phyloP scores from a whole-genome alignment of 2,113 vertebrate genomes.

The Actenoides lindsayi region DNA sequence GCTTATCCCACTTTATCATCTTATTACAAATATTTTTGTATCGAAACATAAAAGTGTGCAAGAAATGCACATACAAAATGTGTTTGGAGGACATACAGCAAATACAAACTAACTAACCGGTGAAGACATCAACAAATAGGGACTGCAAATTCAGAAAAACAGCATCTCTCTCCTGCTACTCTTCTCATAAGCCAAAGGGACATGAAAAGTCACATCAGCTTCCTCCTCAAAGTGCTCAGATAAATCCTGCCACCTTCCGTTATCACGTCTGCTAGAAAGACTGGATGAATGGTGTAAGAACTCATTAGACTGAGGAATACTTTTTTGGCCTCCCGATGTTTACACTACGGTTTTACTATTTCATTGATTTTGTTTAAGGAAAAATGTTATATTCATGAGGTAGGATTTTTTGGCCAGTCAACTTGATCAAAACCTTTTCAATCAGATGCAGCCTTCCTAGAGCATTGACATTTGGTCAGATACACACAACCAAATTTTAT shows the following conservation, averaged over 20 bases:
- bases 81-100: background rate
- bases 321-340: background rate
- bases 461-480: background rate
- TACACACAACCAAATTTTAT: background rate
- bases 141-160: background rate
- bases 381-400: background rate
- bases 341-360: background rate
- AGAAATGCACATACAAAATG: background rate
- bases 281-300: background rate
- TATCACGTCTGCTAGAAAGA: background rate
- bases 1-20: background rate
- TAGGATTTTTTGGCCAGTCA: background rate
- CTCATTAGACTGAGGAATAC: background rate
- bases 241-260: background rate
- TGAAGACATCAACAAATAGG: background rate
- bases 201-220: background rate
- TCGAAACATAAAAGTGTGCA: background rate
- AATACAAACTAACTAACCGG: background rate
- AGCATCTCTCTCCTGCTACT: background rate
- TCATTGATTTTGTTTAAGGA: background rate
- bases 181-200: background rate
- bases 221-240: background rate
- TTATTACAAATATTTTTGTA: background rate
- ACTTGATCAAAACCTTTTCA: background rate
- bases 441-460: background rate